Evolutionary conservation across 2,888 invertebrate genomes (phyloP).

Genomic region (Agrotis puta): DNA sequence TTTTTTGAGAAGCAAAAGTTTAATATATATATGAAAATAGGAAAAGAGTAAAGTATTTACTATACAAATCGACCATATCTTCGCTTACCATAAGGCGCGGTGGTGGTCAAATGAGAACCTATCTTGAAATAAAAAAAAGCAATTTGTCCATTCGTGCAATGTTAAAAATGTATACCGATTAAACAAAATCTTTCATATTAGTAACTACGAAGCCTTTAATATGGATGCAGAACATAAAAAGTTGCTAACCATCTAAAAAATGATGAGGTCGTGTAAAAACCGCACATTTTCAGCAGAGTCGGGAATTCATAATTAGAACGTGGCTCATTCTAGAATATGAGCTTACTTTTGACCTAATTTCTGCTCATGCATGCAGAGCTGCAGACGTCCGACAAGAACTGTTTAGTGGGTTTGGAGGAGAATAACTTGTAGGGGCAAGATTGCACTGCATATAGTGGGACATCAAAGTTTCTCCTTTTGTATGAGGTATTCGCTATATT

Average conservation of each 20-base stretch:
- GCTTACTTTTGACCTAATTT: conserved; percentile 64
- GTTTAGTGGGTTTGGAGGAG: conserved; percentile 67
- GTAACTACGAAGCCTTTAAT: background rate
- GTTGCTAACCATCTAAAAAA: conserved; percentile 34
- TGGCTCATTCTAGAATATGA: conserved; percentile 63
- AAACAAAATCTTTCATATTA: conserved; percentile 4
- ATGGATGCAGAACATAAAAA: conserved; percentile 25
- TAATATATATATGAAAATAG: no score
- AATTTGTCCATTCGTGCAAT: background rate
- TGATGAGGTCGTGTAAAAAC: conserved; percentile 52
- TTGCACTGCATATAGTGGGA: conserved; percentile 62
- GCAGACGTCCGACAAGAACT: conserved; percentile 57
- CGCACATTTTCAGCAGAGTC: conserved; percentile 39
- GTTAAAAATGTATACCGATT: conserved; percentile 1
- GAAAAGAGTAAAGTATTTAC: no score
- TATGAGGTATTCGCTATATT: conserved; percentile 72
- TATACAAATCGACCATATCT: no score
- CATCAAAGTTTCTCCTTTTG: conserved; percentile 65
- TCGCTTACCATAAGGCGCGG: no score
- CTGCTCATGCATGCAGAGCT: conserved; percentile 47
- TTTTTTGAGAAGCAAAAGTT: no score
- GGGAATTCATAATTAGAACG: conserved; percentile 62
- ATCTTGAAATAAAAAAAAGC: no score
- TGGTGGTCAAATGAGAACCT: no score
- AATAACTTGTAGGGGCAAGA: conserved; percentile 67